Evolutionary conservation across 1,140 invertebrate genomes (phyloP).

Genomic region (Mycetomoellerius zeteki): DNA sequence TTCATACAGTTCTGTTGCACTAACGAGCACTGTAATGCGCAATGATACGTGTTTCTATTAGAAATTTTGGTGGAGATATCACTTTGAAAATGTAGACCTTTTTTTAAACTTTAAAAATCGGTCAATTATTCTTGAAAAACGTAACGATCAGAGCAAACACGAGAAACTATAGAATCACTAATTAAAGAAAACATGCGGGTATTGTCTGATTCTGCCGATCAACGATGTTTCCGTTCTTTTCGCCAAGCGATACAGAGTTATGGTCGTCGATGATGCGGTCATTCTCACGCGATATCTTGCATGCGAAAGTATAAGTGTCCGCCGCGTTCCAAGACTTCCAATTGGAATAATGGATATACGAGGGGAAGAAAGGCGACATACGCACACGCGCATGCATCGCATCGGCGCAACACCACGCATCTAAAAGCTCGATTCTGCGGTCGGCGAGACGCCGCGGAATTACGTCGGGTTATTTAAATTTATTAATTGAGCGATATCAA

Average conservation of each 20-base stretch:
- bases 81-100: not conserved
- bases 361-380: slow-evolving; percentile 24
- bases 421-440: slow-evolving; percentile 41
- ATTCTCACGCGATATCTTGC: slow-evolving; percentile 49
- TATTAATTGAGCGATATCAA: slow-evolving; percentile 86
- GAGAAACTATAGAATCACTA: not conserved
- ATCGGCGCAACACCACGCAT: not conserved
- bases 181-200: not conserved
- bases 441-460: slow-evolving; percentile 77
- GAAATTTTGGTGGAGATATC: not conserved
- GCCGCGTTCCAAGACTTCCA: slow-evolving; percentile 19
- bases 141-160: not conserved
- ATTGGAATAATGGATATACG: slow-evolving; percentile 69
- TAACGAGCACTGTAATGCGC: slow-evolving; percentile 62
- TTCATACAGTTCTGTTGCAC: slow-evolving; percentile 59
- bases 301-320: slow-evolving; percentile 51
- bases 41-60: not conserved
- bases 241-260: not conserved
- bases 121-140: not conserved
- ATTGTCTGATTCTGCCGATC: not conserved
- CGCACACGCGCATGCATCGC: not conserved
- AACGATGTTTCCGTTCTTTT: not conserved
- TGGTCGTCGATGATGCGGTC: not conserved
- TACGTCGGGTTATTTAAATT: slow-evolving; percentile 84
- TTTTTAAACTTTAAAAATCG: not conserved